A percentile compares a stretch with the other conserved stretches of the same genome.
These are phyloP conservation scores for Lepas anatifera DNA, from an alignment of 2,888 invertebrate species.

Conservation along the genomic window DNA sequence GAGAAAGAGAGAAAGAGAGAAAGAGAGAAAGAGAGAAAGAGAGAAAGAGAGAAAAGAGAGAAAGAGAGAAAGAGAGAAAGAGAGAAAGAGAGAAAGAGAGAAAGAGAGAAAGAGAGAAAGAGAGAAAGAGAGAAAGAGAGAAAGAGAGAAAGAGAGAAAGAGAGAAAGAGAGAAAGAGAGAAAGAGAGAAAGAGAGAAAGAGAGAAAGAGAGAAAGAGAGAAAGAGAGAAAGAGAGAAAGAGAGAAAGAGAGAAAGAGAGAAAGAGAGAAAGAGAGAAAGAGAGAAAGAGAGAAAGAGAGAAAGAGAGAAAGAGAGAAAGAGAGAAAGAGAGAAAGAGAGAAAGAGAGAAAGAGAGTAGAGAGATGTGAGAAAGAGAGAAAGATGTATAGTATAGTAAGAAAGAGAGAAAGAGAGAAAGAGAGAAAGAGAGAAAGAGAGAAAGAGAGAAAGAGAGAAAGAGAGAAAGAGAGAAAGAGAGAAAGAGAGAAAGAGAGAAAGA, in stretches of 20 bases:
- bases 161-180: constrained; percentile 12
- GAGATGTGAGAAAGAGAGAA: neutral
- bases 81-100: neutral
- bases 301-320: neutral
- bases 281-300: neutral
- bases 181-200: constrained; percentile 11
- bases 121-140: neutral
- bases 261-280: neutral
- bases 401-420: neutral
- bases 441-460: neutral
- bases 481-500: neutral
- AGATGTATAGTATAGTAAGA: too few species aligned
- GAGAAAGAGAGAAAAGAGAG: neutral
- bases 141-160: neutral
- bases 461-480: neutral
- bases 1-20: neutral
- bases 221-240: neutral
- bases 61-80: too few species aligned
- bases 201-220: constrained; percentile 11
- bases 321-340: neutral
- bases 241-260: neutral
- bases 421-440: neutral
- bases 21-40: neutral
- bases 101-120: neutral
- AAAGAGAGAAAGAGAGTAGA: neutral